Percentiles rank a stretch among this genome's conserved stretches.
phyloP scores from a whole-genome alignment of 2,888 invertebrate genomes.

The Pemphredon lugubris region DNA sequence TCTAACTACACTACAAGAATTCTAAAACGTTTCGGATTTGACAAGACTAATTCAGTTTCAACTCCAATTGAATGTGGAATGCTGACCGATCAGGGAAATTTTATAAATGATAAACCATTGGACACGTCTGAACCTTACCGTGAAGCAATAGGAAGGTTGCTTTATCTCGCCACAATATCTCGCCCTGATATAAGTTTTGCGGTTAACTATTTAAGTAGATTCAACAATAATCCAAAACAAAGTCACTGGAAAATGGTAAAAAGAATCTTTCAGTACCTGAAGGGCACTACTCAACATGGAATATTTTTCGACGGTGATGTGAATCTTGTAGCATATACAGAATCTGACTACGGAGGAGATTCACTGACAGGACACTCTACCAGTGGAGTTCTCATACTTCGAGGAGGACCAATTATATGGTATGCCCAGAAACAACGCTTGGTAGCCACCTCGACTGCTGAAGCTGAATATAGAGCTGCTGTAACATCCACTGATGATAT shows the following conservation, averaged over 20 bases:
- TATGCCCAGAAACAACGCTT: constrained; percentile 54
- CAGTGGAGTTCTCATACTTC: constrained; percentile 60
- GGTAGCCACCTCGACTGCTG: constrained; percentile 64
- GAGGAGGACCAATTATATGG: constrained; percentile 69
- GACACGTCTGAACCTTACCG: constrained; percentile 43
- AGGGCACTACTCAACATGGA: neutral
- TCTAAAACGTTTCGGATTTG: constrained; percentile 1
- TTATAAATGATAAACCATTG: constrained; percentile 45
- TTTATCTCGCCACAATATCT: constrained; percentile 57
- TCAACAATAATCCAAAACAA: neutral
- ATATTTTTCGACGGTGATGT: constrained; percentile 57
- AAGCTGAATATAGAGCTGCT: constrained; percentile 71
- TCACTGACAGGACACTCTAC: constrained; percentile 57
- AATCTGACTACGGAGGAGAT: constrained; percentile 61
- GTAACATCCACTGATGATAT: constrained; percentile 67
- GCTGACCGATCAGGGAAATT: constrained; percentile 55
- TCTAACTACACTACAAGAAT: constrained; percentile 49
- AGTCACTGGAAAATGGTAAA: neutral
- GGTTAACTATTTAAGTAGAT: constrained; percentile 4
- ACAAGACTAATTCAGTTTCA: neutral
- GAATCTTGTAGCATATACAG: constrained; percentile 45
- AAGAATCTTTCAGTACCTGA: constrained; percentile 7
- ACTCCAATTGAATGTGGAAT: constrained; percentile 68
- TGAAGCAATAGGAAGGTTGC: constrained; percentile 58
- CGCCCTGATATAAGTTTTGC: neutral